Evolutionary conservation across 2,113 vertebrate genomes (phyloP).

Genomic region (Girardinichthys multiradiatus): DNA sequence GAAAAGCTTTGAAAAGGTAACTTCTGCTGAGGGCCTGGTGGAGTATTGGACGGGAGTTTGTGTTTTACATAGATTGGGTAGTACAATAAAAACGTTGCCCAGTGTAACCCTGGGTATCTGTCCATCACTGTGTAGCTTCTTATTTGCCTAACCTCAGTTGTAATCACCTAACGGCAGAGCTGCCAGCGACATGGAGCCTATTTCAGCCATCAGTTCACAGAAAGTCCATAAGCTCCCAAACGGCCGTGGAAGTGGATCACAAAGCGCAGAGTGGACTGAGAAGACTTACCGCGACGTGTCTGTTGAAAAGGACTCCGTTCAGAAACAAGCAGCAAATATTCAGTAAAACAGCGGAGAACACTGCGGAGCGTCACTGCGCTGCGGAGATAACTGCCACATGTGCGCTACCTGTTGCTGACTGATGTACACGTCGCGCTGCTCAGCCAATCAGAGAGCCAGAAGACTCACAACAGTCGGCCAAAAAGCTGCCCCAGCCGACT

Average conservation of each 20-base stretch:
- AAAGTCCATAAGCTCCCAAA: neutral
- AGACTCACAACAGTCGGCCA: neutral
- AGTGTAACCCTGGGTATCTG: neutral
- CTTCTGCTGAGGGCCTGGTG: neutral
- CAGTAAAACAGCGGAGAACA: neutral
- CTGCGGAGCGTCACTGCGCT: conserved; percentile 12
- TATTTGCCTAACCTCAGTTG: conserved; percentile 34
- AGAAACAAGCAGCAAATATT: conserved; percentile 18
- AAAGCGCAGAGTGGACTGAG: neutral
- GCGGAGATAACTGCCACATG: conserved; percentile 63
- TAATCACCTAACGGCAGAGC: conserved; percentile 24
- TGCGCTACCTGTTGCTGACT: conserved; percentile 73
- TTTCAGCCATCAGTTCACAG: neutral
- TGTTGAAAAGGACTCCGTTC: conserved; percentile 12
- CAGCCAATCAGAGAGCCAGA: conserved; percentile 72
- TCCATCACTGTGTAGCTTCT: conserved; percentile 7
- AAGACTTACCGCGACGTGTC: neutral
- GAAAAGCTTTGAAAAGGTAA: neutral
- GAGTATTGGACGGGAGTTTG: neutral
- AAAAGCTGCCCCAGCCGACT: neutral
- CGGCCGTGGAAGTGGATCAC: too few species aligned
- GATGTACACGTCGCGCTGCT: conserved; percentile 81
- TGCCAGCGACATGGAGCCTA: conserved; percentile 11
- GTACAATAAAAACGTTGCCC: neutral
- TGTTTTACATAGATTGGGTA: conserved; percentile 27